Evolutionary conservation across 2,888 invertebrate species (phyloP).

Genomic region (Stenotaenia linearis): DNA sequence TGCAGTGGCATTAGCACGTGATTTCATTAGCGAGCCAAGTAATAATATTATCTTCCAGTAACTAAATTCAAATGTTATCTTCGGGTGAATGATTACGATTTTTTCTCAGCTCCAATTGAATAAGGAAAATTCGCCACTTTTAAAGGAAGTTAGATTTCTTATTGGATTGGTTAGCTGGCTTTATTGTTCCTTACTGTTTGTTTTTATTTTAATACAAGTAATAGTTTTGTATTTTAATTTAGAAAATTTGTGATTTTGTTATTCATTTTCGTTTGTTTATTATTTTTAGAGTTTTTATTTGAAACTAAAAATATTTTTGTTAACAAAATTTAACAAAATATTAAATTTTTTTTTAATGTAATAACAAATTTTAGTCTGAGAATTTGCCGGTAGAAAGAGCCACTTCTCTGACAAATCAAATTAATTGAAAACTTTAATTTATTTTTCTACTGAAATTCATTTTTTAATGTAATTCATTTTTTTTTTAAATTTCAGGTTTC

Average conservation of each 20-base stretch:
- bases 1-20: neutral
- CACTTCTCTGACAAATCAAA: too few relatives aligned
- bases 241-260: too few relatives aligned
- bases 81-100: neutral
- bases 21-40: neutral
- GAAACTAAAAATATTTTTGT: neutral
- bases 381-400: too few relatives aligned
- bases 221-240: too few relatives aligned
- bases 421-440: too few relatives aligned
- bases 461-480: too few relatives aligned
- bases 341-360: too few relatives aligned
- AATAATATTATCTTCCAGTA: neutral
- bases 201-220: neutral
- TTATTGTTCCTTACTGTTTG: neutral
- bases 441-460: too few relatives aligned
- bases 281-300: neutral
- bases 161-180: neutral
- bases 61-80: neutral
- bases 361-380: too few relatives aligned
- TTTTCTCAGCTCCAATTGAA: neutral
- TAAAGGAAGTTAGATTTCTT: neutral
- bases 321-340: too few relatives aligned
- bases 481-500: slow-evolving; percentile 78
- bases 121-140: neutral
- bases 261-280: neutral